Evolutionary conservation across 2,888 invertebrate genomes (phyloP).

Genomic region (Eupithecia tripunctaria): DNA sequence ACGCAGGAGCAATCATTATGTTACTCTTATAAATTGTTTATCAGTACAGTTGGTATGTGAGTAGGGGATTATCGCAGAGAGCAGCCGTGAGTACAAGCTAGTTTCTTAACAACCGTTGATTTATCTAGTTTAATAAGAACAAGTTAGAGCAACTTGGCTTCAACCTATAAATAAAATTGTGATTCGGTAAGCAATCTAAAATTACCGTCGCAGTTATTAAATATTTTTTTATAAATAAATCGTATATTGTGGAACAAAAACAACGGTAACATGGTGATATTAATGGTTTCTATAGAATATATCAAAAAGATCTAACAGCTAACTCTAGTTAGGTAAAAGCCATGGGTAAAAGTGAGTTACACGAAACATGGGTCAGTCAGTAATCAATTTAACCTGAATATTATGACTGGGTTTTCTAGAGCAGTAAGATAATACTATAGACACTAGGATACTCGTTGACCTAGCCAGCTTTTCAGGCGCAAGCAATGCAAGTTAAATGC

Average conservation of each 20-base stretch:
- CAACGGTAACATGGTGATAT: too few species aligned
- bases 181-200: conserved; percentile 1
- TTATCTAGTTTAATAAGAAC: not conserved
- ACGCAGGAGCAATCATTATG: not conserved
- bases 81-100: not conserved
- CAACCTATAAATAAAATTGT: not conserved
- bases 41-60: too few species aligned
- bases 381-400: not conserved
- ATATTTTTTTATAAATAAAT: too few species aligned
- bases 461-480: not conserved
- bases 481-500: conserved; percentile 1
- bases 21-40: not conserved
- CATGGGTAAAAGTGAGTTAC: not conserved
- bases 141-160: not conserved
- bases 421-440: not conserved
- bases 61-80: too few species aligned
- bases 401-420: not conserved
- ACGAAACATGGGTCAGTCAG: not conserved
- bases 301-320: not conserved
- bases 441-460: not conserved
- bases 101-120: not conserved
- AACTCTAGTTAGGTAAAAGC: not conserved
- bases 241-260: too few species aligned
- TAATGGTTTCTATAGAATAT: not conserved
- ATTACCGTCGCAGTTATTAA: not conserved